Base-by-base conservation (phyloP, 2,113 vertebrate genomes). In the Bombycilla garrulus region DNA sequence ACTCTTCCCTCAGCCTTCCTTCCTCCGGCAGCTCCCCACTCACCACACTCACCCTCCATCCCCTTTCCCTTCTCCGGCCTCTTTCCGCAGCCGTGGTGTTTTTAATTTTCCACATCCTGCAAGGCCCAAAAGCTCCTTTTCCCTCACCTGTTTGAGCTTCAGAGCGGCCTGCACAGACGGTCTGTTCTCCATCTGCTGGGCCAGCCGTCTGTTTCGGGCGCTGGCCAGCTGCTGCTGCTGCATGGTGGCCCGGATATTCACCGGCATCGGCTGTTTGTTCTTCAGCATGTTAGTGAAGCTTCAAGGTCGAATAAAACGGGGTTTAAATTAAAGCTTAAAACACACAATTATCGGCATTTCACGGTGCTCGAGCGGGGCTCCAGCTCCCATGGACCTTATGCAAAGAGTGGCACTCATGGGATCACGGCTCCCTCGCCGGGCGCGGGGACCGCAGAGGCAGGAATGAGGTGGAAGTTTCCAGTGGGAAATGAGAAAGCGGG, bases 241-340 rank as follows among this genome's bases (percentile, higher is more conserved):
- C 99, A 99, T 98, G 97, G 98, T 99, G 97, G 99, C 99, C 87
- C 99, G 98, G 98, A 99, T 98, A 98, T 98, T 99, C 98, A 99
- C 99, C 70, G 98, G 98, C 96, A 99, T 98, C 97, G 99, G 99
- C 97, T 99, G 99, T 99, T 99, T 99, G 99, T 99, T 99, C 99
- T 99, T 99, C 99, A 99, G 99, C 99, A 99, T 99, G 98, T 99
- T 99, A 99, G 99, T 99, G 98, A 99, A 99, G 99, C 99, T 99
- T 99, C 98, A 98, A 98, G 98, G 98, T 98, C 98, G 98, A 98
- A 98, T 97, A 98, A 98, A 99, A 98, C 40, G 98, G 98, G 98
- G 98, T 98, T 98, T 98, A 97, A 97, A 98, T 97, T 95, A 98
- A 97, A 97, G 96, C 96, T 98, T 96, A 96, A 95, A 96, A 98